These are phyloP conservation scores for Ovibos moschatus DNA, from an alignment of 2,113 vertebrate genomes.

Conservation along the genomic window DNA sequence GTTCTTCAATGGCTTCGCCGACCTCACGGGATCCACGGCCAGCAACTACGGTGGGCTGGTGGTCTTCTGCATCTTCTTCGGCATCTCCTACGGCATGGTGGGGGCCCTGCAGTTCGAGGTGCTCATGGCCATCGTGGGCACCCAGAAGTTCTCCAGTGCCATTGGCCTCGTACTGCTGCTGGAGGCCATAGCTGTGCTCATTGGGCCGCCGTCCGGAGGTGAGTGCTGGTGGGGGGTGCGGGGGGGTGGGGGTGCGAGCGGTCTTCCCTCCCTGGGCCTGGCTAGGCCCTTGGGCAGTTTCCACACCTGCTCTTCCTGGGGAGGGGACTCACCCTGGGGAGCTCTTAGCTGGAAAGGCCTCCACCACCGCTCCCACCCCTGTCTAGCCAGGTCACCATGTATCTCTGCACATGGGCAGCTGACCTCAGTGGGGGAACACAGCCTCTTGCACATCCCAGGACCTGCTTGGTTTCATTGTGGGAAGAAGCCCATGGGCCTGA, in stretches of 20 bases:
- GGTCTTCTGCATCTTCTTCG: constrained; percentile 95
- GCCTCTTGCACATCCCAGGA: too few relatives aligned
- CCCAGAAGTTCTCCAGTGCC: constrained; percentile 94
- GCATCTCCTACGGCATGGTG: constrained; percentile 98
- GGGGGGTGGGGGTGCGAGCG: rapidly evolving
- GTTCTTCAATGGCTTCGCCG: constrained; percentile 93
- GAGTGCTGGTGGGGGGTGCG: not conserved
- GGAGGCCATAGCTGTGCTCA: constrained; percentile 93
- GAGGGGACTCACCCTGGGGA: not conserved
- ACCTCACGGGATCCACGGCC: constrained; percentile 91
- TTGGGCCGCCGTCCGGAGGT: constrained; percentile 95
- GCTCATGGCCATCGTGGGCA: constrained; percentile 96
- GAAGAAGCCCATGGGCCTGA: not conserved
- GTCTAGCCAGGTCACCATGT: too few relatives aligned
- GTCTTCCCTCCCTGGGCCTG: not conserved
- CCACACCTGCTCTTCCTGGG: not conserved
- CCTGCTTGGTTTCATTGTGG: not conserved
- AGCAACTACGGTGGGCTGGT: constrained; percentile 86
- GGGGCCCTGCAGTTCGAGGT: constrained; percentile 98
- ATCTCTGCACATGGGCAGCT: not conserved
- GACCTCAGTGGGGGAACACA: not conserved
- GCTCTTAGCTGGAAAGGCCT: not conserved
- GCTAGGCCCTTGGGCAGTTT: not conserved
- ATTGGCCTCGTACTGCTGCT: constrained; percentile 94
- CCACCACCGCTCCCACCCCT: rapidly evolving